A percentile compares a stretch with the other conserved stretches of the same genome.
These are phyloP conservation scores for Byasa hedistus DNA, from an alignment of 2,888 invertebrate species.

Conservation along the genomic window DNA sequence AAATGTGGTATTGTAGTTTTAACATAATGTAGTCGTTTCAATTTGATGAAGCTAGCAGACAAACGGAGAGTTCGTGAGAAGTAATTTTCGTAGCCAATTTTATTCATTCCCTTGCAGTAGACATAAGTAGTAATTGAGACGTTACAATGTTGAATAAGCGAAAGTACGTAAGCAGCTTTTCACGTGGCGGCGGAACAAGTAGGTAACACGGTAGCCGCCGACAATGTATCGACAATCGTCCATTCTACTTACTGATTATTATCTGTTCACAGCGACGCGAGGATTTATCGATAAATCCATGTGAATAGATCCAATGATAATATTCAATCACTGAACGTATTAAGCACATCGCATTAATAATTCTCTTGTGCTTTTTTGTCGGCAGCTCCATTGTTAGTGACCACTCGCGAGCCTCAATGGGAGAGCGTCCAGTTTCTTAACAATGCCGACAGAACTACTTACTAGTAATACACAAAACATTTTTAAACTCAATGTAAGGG, in stretches of 20 bases:
- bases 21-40: no score
- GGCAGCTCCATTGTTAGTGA: slow-evolving; percentile 36
- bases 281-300: slow-evolving; percentile 40
- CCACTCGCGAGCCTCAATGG: slow-evolving; percentile 29
- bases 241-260: slow-evolving; percentile 37
- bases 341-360: slow-evolving; percentile 34
- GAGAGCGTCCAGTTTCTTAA: slow-evolving; percentile 15
- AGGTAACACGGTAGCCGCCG: slow-evolving; percentile 28
- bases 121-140: slow-evolving; percentile 6
- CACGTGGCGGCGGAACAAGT: slow-evolving; percentile 22
- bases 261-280: slow-evolving; percentile 38
- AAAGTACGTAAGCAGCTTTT: slow-evolving; percentile 26
- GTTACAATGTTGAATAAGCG: slow-evolving; percentile 18
- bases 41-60: no score
- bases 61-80: no score
- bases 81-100: no score
- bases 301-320: slow-evolving; percentile 43
- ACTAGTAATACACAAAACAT: slow-evolving; percentile 21
- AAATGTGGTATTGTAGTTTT: no score
- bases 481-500: slow-evolving; percentile 41
- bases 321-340: slow-evolving; percentile 41
- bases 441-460: slow-evolving; percentile 21
- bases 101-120: not conserved
- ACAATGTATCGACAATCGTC: slow-evolving; percentile 32
- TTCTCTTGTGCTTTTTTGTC: slow-evolving; percentile 33